phyloP scores from a whole-genome alignment of 2,797 vertebrate genomes.

The Megaceryle alcyon region DNA sequence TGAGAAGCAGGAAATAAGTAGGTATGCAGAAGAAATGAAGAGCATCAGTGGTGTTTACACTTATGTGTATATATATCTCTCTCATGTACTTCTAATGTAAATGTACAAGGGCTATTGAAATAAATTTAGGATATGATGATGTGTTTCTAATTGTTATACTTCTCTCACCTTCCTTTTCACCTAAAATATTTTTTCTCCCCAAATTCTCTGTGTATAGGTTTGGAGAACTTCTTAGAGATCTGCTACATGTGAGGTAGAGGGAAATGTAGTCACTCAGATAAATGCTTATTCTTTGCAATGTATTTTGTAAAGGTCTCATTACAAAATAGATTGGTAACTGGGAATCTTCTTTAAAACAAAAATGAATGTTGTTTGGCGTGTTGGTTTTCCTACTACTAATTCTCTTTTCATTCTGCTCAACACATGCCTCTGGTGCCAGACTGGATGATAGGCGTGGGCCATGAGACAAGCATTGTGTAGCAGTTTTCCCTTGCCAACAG shows the following conservation, averaged over 20 bases:
- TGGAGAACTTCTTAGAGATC: not conserved
- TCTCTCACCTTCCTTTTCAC: not conserved
- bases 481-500: not conserved
- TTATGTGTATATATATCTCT: not conserved
- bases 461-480: not conserved
- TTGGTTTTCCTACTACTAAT: not conserved
- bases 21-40: not conserved
- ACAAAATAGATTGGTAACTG: not conserved
- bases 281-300: not conserved
- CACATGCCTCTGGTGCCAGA: not conserved
- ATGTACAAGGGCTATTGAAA: not conserved
- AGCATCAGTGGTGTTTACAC: not conserved
- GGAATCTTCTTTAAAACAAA: not conserved
- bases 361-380: rapidly evolving
- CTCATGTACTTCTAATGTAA: not conserved
- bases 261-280: not conserved
- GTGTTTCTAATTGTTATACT: not conserved
- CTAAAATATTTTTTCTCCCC: not conserved
- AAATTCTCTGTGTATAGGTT: not conserved
- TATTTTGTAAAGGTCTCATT: not conserved
- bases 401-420: not conserved
- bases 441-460: not conserved
- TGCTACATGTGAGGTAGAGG: not conserved
- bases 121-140: not conserved
- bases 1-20: not conserved